phyloP scores from a whole-genome alignment of 2,888 invertebrate species.

The Lasioglossum malachurum region DNA sequence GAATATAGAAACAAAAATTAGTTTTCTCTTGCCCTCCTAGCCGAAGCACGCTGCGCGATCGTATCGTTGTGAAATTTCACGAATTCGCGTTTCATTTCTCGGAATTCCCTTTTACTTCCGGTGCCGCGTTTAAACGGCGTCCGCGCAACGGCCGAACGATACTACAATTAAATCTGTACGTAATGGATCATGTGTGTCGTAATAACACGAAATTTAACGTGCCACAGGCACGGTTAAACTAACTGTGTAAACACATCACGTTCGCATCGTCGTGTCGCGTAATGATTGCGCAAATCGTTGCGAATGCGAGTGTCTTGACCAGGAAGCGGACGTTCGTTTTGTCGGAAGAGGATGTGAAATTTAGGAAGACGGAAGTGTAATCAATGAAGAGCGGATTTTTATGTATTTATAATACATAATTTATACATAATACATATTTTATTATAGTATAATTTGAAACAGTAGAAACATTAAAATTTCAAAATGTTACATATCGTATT shows the following conservation, averaged over 20 bases:
- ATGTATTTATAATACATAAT: no score
- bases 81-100: not conserved
- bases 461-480: not conserved
- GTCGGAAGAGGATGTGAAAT: not conserved
- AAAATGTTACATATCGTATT: no score
- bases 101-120: constrained; percentile 45
- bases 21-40: no score
- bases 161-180: constrained; percentile 36
- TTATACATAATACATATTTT: no score
- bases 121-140: not conserved
- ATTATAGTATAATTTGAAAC: no score
- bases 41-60: no score
- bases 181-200: constrained; percentile 21
- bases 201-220: constrained; percentile 29
- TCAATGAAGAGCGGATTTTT: no score
- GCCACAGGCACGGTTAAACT: not conserved
- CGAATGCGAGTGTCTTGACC: not conserved
- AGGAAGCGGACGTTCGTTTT: constrained; percentile 10
- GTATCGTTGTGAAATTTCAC: not conserved
- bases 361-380: not conserved
- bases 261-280: constrained; percentile 12
- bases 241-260: constrained; percentile 30
- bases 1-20: no score
- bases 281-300: constrained; percentile 48
- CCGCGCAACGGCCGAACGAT: constrained; percentile 24